Base-by-base conservation (phyloP, 2,888 invertebrate species). In the Tuta absoluta region DNA sequence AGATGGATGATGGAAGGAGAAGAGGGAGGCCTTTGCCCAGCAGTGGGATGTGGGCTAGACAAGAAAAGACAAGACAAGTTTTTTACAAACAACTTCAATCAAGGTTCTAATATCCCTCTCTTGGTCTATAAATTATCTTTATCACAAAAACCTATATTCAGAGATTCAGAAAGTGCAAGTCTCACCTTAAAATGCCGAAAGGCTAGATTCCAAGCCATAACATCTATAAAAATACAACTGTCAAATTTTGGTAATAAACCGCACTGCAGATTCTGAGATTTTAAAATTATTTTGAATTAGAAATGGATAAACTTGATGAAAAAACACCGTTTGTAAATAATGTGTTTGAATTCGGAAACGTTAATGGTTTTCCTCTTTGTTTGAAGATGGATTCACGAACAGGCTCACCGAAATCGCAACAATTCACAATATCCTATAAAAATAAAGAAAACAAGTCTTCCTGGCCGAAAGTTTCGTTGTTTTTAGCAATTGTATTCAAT, bases 351-450 rank as follows among this genome's bases (percentile, higher is more conserved):
- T 74, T 80, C 45, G 85, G 86, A 68, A 91, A 91, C 72, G 84
- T 90, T 0, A 90, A 91, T 65, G 91, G 91, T 24, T 79, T 90
- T 2, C 79, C 79, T 71, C 67, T 91, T 63, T 74, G 75, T 1
- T 66, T 91, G 61, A 78, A 78, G 68, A 75, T 89, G 21, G 80
- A 78, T 65, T 78, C 74, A 61, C 74, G 80, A 14, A 76, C 72
- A 67, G 78, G 75, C 67, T 71, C 83, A 1, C 84, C 84, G 10
- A 85, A 81, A 69, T 86, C 88, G 11, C 83, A 82, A 66, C 72
- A 76, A n/a, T 90, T 86, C 69, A 86, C 81, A 14, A 84, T 91
- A 65, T 81, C 85, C 0, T 91, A 81, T 64, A 87, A 84, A 81
- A 85, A 72, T 63, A 76, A 76, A 48, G 74, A 75, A 68, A 78